Percentiles rank a stretch among this genome's conserved stretches.
Evolutionary conservation across 2,888 invertebrate genomes (phyloP).

Genomic region (Xestia xanthographa): DNA sequence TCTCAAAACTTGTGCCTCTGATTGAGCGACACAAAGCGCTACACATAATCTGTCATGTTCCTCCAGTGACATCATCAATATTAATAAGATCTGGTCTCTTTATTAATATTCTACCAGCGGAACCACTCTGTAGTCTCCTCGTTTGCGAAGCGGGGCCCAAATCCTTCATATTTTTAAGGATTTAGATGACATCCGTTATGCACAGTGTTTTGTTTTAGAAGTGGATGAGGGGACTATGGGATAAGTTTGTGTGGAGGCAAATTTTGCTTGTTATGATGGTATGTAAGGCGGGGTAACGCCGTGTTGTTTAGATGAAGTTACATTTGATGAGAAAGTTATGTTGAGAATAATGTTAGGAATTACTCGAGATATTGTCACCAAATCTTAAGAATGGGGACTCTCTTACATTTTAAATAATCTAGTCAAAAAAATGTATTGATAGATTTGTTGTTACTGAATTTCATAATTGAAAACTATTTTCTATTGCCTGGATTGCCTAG

Average conservation of each 20-base stretch:
- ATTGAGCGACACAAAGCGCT: constrained; percentile 52
- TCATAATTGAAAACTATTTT: neutral
- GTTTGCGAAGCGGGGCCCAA: constrained; percentile 53
- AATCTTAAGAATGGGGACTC: neutral
- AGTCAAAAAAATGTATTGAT: neutral
- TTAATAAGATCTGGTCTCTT: constrained; percentile 62
- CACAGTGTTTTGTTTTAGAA: constrained; percentile 60
- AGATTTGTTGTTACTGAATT: neutral
- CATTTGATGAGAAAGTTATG: neutral
- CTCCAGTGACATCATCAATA: constrained; percentile 61
- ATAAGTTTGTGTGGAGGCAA: constrained; percentile 29
- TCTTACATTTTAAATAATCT: neutral
- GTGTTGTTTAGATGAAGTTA: neutral
- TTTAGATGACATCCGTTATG: constrained; percentile 58
- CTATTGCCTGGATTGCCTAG: too few relatives aligned
- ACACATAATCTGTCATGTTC: constrained; percentile 61
- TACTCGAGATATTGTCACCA: neutral
- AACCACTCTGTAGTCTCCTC: constrained; percentile 58
- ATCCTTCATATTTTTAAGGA: constrained; percentile 69
- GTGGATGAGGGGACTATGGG: constrained; percentile 50
- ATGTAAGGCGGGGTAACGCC: neutral
- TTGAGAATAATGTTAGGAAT: neutral
- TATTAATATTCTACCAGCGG: constrained; percentile 64
- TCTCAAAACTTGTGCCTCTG: constrained; percentile 42
- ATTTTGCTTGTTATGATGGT: neutral